Evolutionary conservation across 2,113 vertebrate species (phyloP).

Genomic region (Rhineura floridana): DNA sequence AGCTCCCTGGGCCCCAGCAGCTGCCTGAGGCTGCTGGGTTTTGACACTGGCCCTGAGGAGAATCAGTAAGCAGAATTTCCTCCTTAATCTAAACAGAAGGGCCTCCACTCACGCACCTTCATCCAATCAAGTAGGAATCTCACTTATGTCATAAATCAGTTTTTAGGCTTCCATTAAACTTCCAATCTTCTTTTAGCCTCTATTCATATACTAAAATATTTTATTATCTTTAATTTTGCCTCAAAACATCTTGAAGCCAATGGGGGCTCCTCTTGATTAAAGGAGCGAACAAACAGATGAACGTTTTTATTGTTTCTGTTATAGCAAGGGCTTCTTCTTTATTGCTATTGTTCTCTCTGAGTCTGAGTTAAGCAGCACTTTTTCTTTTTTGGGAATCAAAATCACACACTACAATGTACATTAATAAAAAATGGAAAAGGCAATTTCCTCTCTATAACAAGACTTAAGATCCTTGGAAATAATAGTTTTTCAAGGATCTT

Average conservation of each 20-base stretch:
- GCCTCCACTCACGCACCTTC: no score
- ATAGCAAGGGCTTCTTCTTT: neutral
- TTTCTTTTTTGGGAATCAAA: constrained; percentile 23
- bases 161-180: neutral
- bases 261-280: neutral
- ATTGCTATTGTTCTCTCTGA: constrained; percentile 20
- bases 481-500: constrained; percentile 45
- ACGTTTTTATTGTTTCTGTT: neutral
- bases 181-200: neutral
- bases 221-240: neutral
- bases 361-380: constrained; percentile 9
- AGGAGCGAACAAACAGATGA: constrained; percentile 5
- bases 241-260: neutral
- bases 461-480: constrained; percentile 41
- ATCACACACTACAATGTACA: constrained; percentile 16
- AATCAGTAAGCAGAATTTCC: no score
- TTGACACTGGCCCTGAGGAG: no score
- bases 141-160: neutral
- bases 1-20: no score
- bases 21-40: no score
- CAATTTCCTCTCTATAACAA: constrained; percentile 46
- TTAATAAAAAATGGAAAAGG: constrained; percentile 48
- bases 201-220: neutral
- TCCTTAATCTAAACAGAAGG: no score
- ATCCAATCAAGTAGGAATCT: no score